Evolutionary conservation across 2,113 vertebrate genomes (phyloP), one percentile per base, ranked within the genome.

Genomic region (Orycteropus afer): DNA sequence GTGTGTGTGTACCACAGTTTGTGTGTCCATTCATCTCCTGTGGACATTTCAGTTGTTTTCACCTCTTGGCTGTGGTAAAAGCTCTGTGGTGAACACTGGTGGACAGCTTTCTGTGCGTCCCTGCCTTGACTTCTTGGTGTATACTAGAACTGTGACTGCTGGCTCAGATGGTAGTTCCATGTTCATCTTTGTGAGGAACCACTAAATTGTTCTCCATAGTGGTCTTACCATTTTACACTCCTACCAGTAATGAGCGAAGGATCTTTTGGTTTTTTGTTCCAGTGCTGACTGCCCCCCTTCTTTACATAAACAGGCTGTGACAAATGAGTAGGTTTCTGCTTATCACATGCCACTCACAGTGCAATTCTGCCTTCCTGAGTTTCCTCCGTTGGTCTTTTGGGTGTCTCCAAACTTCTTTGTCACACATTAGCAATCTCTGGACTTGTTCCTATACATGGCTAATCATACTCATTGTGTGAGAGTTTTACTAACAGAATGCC

Each of bases 281-380:
- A 0, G 4, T 13, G 20, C 71, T 14, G 91, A 20, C 10, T 22
- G 1, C 2, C 25, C 76, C 15, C 42, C 57, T 3, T 53, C n/a
- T 69, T 37, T 18, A 53, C 15, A 53, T 15, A 53, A 53, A 53
- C 15, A 15, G 51, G 51, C 51, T 53, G 51, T 53, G 51, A n/a
- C 49, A 42, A 42, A 17, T 0, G 18, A 42, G 29, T 6, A 1
- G 18, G 2, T 42, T 23, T 79, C 86, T 77, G 22, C 57, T 23
- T 25, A 3, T 34, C 13, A 29, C 23, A 3, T 0, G n/a, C 18
- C 53, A 34, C 27, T 45, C 40, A 23, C 29, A 25, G 34, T 0
- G 1, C 40, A 15, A 1, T 8, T 37, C n/a, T 55, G 49, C 23
- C 61, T 63, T 77, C 83, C 79, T 4, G 45, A 23, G 22, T 3